A percentile compares a stretch with the other conserved stretches of the same genome.
phyloP scores from a whole-genome alignment of 2,888 invertebrate species.

The Amblyteles armatorius region DNA sequence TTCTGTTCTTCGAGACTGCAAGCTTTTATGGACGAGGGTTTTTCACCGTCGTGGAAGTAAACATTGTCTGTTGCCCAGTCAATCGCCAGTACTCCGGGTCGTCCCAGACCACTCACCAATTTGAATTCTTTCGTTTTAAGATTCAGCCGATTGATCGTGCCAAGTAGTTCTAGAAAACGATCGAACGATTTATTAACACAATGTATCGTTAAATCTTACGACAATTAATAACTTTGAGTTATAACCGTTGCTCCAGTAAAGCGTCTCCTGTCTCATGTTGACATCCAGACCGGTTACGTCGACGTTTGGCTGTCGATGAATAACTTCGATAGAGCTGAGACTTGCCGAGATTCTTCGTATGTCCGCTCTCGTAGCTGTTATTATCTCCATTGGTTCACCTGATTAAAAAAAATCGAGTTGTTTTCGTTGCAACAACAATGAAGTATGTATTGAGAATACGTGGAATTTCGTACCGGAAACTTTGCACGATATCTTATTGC shows the following conservation, averaged over 20 bases:
- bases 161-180: slow-evolving; percentile 73
- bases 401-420: slow-evolving; percentile 1
- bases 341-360: slow-evolving; percentile 78
- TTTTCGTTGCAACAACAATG: neutral
- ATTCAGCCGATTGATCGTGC: slow-evolving; percentile 78
- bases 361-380: slow-evolving; percentile 77
- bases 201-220: too few species aligned
- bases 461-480: slow-evolving; percentile 84
- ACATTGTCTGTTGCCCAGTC: slow-evolving; percentile 92
- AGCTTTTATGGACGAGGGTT: slow-evolving; percentile 80
- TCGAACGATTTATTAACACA: neutral
- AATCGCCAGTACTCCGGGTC: slow-evolving; percentile 87
- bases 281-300: slow-evolving; percentile 86
- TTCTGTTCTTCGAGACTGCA: slow-evolving; percentile 86
- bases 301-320: slow-evolving; percentile 72
- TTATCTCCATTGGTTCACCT: slow-evolving; percentile 81
- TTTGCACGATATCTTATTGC: slow-evolving; percentile 89
- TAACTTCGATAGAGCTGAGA: slow-evolving; percentile 74
- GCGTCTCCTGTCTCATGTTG: slow-evolving; percentile 82
- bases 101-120: slow-evolving; percentile 84
- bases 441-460: too few species aligned
- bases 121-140: slow-evolving; percentile 81
- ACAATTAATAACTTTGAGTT: neutral
- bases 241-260: slow-evolving; percentile 85
- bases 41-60: slow-evolving; percentile 87